phyloP scores from a whole-genome alignment of 2,888 invertebrate genomes.

The Bursaphelenchus okinawaensis region DNA sequence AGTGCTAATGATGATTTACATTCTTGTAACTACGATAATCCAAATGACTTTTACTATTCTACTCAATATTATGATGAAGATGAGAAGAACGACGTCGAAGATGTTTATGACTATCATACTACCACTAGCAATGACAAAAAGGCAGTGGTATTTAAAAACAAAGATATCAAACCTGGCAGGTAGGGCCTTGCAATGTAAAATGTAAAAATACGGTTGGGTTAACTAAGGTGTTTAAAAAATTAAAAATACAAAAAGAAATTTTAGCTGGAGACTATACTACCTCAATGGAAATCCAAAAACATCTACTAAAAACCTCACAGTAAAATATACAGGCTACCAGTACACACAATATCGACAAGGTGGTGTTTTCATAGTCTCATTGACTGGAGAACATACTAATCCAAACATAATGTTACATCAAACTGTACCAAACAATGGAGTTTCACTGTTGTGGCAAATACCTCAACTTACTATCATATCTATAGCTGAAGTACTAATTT shows the following conservation, averaged over 20 bases:
- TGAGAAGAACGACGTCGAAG: not conserved
- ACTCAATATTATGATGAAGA: not conserved
- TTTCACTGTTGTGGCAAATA: not conserved
- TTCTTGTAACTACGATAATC: not conserved
- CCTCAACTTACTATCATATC: not conserved
- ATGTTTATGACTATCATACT: not conserved
- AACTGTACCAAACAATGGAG: not conserved
- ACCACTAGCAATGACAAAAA: not conserved
- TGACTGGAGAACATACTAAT: not conserved
- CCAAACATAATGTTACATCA: not conserved
- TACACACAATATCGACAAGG: not conserved
- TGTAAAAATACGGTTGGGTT: not conserved
- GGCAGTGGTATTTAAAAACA: not conserved
- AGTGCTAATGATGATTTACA: not conserved
- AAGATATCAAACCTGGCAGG: not conserved
- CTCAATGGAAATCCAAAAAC: not conserved
- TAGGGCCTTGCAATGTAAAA: not conserved
- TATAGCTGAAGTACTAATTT: not conserved
- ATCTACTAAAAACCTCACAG: not conserved
- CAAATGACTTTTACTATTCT: not conserved
- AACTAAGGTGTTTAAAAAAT: too few species aligned
- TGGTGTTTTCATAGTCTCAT: not conserved
- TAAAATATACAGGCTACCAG: not conserved
- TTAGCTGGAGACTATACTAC: not conserved
- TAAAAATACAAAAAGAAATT: not conserved